Base-by-base conservation (phyloP, 2,888 invertebrate species). In the Caenorhabditis virilis region DNA sequence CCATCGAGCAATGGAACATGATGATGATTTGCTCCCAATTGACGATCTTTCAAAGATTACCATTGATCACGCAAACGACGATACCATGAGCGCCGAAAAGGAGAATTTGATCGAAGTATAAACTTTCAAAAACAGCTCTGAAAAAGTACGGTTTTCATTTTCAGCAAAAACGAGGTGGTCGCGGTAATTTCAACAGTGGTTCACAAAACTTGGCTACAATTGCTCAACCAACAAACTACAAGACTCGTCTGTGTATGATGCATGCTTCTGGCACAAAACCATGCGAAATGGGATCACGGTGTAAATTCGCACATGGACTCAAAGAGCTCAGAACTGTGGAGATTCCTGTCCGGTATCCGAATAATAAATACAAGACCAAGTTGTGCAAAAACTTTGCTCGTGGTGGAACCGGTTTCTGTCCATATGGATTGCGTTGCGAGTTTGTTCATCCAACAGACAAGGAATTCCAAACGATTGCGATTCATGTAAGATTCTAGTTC, bases 331-430 rank as follows among this genome's bases (percentile, higher is more conserved):
- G 72, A 18, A 25, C 59, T 0, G 39, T 50, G 30, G 72, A 69
- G 22, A 39, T 50, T 42, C 66, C 66, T 11, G 30, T 56, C 20
- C 69, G 69, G 2, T 49, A 55, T 26, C 55, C 65, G 5, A 72
- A 72, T 56, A 69, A 63, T 50, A 72, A 69, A 53, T 72, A 72
- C 69, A 72, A 72, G 53, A 72, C 72, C 15, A 67, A 69, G 56
- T 47, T 72, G 60, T 72, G 72, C 64, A 72, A 72, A 49, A 72
- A 72, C 60, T 69, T 59, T 53, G 59, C 64, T 30, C 62, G 66
- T 22, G 68, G 63, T 2, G 72, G 66, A 13, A 53, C 50, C 33
- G 69, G 69, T 9, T 58, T 61, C 50, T 72, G 72, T 25, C 69
- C 72, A 18, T 72, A 72, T 41, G 72, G 66, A 3, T 43, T 57